A percentile compares a stretch with the other conserved stretches of the same genome.
phyloP scores from a whole-genome alignment of 1,140 invertebrate genomes.

The Caenorhabditis tropicalis region DNA sequence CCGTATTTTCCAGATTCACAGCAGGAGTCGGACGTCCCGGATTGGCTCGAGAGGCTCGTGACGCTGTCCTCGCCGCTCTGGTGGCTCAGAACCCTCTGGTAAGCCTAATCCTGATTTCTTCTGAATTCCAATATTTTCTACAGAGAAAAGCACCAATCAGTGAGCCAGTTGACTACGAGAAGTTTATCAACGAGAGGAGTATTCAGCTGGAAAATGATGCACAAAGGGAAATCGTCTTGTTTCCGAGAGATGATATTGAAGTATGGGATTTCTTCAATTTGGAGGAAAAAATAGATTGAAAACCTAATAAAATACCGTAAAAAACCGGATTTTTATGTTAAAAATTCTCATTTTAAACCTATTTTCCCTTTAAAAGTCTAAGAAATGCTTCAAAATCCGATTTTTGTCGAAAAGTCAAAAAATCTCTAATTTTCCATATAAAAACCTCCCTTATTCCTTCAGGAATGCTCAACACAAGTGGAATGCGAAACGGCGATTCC shows the following conservation, averaged over 20 bases:
- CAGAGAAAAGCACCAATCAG: conserved; percentile 52
- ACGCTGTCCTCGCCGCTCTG: conserved; percentile 53
- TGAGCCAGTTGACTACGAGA: conserved; percentile 53
- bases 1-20: conserved; percentile 48
- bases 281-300: too few relatives aligned
- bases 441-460: too few relatives aligned
- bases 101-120: not conserved
- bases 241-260: conserved; percentile 87
- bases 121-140: not conserved
- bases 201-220: conserved; percentile 85
- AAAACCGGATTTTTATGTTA: too few relatives aligned
- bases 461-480: conserved; percentile 28
- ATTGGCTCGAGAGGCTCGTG: conserved; percentile 48
- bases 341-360: not conserved
- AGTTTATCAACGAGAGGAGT: conserved; percentile 51
- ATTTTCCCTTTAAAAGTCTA: not conserved
- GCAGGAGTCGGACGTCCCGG: conserved; percentile 53
- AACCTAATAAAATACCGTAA: too few relatives aligned
- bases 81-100: conserved; percentile 51
- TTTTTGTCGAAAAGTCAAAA: not conserved
- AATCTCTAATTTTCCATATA: too few relatives aligned
- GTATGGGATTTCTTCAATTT: too few relatives aligned
- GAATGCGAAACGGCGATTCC: conserved; percentile 31
- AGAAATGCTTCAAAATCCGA: not conserved
- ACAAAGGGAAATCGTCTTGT: conserved; percentile 84